phyloP scores from a whole-genome alignment of 2,797 vertebrate genomes.

The Phrynocephalus vlangalii region DNA sequence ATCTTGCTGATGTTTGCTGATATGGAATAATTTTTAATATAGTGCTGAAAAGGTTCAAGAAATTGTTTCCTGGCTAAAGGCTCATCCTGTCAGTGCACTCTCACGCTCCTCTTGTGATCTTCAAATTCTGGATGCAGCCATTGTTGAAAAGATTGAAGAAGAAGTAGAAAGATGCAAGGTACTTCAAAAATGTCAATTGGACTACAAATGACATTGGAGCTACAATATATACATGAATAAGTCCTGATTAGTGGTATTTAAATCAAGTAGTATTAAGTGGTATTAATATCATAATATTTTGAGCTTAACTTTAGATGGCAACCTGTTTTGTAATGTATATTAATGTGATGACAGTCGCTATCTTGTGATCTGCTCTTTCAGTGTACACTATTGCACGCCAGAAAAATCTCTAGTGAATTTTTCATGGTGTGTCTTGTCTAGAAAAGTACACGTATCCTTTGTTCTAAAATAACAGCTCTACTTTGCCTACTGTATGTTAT shows the following conservation, averaged over 20 bases:
- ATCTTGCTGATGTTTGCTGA: conserved; percentile 43
- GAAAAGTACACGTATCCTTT: neutral
- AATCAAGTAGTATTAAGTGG: neutral
- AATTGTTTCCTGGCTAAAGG: conserved; percentile 92
- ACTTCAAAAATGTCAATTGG: conserved; percentile 33
- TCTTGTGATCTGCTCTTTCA: neutral
- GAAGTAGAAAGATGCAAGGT: conserved; percentile 93
- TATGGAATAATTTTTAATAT: conserved; percentile 57
- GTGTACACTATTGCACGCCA: neutral
- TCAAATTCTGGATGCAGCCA: conserved; percentile 91
- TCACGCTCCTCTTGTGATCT: conserved; percentile 94
- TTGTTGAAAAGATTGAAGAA: conserved; percentile 95
- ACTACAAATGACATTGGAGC: neutral
- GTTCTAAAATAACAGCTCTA: neutral
- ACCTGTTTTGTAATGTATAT: conserved; percentile 19
- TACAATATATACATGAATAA: neutral
- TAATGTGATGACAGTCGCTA: conserved; percentile 17
- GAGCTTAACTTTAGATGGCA: neutral
- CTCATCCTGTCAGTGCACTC: conserved; percentile 91
- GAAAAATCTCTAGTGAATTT: neutral
- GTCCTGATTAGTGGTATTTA: neutral
- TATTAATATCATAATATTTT: neutral
- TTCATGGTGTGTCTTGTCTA: neutral
- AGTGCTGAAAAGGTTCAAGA: conserved; percentile 94
- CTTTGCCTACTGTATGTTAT: neutral